Base-by-base conservation (phyloP, 1,140 invertebrate genomes). In the Halesus radiatus region DNA sequence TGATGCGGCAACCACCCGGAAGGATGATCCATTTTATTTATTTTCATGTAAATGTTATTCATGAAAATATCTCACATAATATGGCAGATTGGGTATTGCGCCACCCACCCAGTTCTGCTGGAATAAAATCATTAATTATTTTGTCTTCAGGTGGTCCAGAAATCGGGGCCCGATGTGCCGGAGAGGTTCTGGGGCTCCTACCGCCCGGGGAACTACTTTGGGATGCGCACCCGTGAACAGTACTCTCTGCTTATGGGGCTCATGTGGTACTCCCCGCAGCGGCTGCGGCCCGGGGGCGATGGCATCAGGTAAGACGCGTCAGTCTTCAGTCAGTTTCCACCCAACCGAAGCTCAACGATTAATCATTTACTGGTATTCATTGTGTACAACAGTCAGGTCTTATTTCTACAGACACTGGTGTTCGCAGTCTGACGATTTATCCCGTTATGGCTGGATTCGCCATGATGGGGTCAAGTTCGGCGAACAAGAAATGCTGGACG, bases 401-500 rank as follows among this genome's bases (percentile, higher is more conserved):
- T n/a, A n/a, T n/a, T n/a, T n/a, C n/a, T 45, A 37, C 20, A 94
- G 97, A 64, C 98, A 99, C 87, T 98, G 95, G 96, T 99, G 98
- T 89, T 94, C 98, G 80, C 96, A 98, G 87, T 92, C 93, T 72
- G 97, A 99, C 87, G 91, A 93, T 83, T 88, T 99, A 22, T 89
- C 94, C 16, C 92, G 91, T 23, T 95, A 94, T 87, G 94, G 95
- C 0, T 99, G 98, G 98, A 86, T 94, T 3, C 92, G 96, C 81
- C 98, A 99, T 87, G 97, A 99, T 89, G 98, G 98, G 0, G 90
- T 91, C 26, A 94, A 92, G 64, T 99, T 99, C 91, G 98, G 98
- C 2, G 89, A 96, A 53, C 98, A 99, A 88, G 92, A 96, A 84
- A 96, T 99, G 76, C 87, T 93, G 16, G 98, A 99, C 85, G 91